Base-by-base conservation (phyloP, 2,113 vertebrate species). In the Grammomys dolichurus region DNA sequence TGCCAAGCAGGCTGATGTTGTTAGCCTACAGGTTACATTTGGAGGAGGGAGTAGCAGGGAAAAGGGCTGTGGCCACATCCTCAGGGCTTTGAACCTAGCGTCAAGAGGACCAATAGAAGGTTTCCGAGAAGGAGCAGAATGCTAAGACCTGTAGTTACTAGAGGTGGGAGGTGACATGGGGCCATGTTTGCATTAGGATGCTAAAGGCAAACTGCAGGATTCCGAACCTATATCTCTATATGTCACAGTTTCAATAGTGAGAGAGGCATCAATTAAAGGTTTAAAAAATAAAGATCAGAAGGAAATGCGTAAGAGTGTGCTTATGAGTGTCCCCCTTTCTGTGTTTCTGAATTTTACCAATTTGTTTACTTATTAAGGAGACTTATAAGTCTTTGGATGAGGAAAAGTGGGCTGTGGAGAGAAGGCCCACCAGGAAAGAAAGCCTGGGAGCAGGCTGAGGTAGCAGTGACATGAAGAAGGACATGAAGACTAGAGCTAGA, bases 271-370 rank as follows among this genome's bases (percentile, higher is more conserved):
- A 20, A 7, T 6, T 31, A 40, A 6, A 28, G 72, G 28, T 22
- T 72, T 46, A 67, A 65, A 58, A 73, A 73, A 73, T 72, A 43
- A 46, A 54, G 63, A 69, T 6, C 3, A 51, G 72, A 48, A 87
- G 40, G 54, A 75, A 73, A 84, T 1, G 17, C 65, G 36, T 70
- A 78, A 69, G 48, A 88, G 60, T 31, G n/a, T 17, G 31, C 26
- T 88, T 67, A 48, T 0, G 40, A 17, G 43, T 13, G 6, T 51
- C 7, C 17, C 46, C 20, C 17, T 1, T 65, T 87, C 6, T 28
- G 24, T 58, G 40, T 87, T 94, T 80, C 46, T 85, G 51, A 92
- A 70, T 85, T 24, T 92, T 78, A 80, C 12, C 56, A 6, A 60
- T 24, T 36, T 76, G 73, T 31, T 90, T 40, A 67, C 20, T 8